Evolutionary conservation across 2,113 vertebrate species (phyloP), one percentile per base, ranked within the genome.

Genomic region (Burhinus bistriatus): DNA sequence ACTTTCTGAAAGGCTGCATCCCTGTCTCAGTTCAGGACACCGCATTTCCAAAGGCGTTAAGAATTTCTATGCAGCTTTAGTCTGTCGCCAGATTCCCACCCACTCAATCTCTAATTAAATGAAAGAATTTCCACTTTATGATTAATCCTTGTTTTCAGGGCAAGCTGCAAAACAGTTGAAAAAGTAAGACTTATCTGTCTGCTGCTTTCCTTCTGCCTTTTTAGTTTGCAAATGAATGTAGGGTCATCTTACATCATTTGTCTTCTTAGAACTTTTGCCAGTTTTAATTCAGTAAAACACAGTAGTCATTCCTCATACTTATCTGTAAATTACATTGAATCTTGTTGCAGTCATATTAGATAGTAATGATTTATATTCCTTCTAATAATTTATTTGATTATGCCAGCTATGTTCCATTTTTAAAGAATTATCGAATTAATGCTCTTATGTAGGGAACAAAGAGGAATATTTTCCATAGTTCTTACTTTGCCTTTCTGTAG

Each of bases 311-410:
- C 97, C 97, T 98, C 98, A 98, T 97, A 97, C 98, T 98, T 98
- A 98, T 97, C 97, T 98, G 79, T 97, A 98, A 98, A 98, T 98
- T 98, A 34, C 96, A 98, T 97, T 97, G 97, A 98, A 94, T 98
- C 95, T 96, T 94, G 90, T 97, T 98, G 97, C 94, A 98, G 96
- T 97, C 96, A 97, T 97, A 97, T 98, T 98, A 98, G 90, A 94
- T 98, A 95, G 92, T 97, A 98, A 97, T 98, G 98, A 98, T 98
- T 98, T 98, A 98, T 98, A 97, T 97, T 88, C 89, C 79, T 96
- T 97, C 93, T 98, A 98, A 98, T 98, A 98, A 98, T 98, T 98
- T 98, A 97, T 98, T 97, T 98, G 97, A 96, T 98, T 98, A 97
- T 97, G 95, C 96, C 96, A 97, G 92, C 97, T 96, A n/a, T 97